phyloP scores from a whole-genome alignment of 2,888 invertebrate genomes.

The Pristionchus japonicus region DNA sequence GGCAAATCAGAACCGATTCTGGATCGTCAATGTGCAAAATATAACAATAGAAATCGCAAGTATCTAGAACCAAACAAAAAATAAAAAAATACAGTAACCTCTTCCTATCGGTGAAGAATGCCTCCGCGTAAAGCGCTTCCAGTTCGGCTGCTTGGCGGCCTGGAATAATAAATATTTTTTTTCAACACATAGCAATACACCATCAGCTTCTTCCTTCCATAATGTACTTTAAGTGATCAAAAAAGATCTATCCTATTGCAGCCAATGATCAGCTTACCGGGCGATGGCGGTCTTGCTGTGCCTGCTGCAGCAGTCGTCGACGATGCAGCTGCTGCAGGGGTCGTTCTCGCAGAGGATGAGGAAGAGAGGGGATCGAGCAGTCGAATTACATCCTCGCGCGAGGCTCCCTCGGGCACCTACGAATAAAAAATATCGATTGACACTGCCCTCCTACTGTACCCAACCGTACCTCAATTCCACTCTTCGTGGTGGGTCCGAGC shows the following conservation, averaged over 20 bases:
- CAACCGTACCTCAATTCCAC: slow-evolving; percentile 12
- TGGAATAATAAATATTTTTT: neutral
- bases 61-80: too few relatives aligned
- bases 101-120: slow-evolving; percentile 56
- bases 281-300: neutral
- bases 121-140: slow-evolving; percentile 63
- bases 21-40: too few relatives aligned
- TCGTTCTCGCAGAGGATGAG: neutral
- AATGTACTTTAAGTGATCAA: neutral
- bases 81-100: neutral
- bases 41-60: too few relatives aligned
- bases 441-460: neutral
- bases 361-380: slow-evolving; percentile 44
- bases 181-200: neutral
- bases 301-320: neutral
- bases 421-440: neutral
- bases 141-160: slow-evolving; percentile 51
- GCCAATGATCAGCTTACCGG: neutral
- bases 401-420: slow-evolving; percentile 33
- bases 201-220: too few relatives aligned
- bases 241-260: neutral
- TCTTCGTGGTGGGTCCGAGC: slow-evolving; percentile 3
- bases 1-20: too few relatives aligned
- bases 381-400: slow-evolving; percentile 34
- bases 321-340: slow-evolving; percentile 22